Evolutionary conservation across 2,888 invertebrate species (phyloP).

Genomic region (Oscheius sp.): DNA sequence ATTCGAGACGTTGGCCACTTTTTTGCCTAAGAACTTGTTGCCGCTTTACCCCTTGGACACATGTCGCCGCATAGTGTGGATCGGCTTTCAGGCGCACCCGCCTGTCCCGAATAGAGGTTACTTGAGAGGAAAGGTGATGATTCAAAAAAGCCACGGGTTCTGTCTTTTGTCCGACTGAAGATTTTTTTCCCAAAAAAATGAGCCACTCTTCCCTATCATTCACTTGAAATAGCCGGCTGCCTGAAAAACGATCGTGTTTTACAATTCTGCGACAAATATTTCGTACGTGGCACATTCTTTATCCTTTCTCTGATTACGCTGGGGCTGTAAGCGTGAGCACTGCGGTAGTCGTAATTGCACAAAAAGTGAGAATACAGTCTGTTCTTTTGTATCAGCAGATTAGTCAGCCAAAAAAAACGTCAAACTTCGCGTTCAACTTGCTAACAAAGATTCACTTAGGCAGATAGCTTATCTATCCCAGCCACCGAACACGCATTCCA

Average conservation of each 20-base stretch:
- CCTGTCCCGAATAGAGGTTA: slow-evolving; percentile 23
- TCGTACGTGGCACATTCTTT: not conserved
- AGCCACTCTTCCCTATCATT: too few relatives aligned
- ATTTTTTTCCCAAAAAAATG: too few relatives aligned
- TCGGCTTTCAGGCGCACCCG: slow-evolving; percentile 23
- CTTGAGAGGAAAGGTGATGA: slow-evolving; percentile 1
- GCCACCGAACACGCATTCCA: slow-evolving; percentile 26
- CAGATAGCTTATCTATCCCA: slow-evolving; percentile 19
- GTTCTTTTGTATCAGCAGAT: not conserved
- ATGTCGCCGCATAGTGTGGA: slow-evolving; percentile 29
- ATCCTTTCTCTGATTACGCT: not conserved
- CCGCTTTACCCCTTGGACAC: slow-evolving; percentile 13
- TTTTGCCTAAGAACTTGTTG: slow-evolving; percentile 18
- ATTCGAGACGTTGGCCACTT: too few relatives aligned
- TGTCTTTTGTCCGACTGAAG: too few relatives aligned
- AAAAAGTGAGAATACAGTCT: not conserved
- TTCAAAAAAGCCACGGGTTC: too few relatives aligned
- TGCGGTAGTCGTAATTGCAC: not conserved
- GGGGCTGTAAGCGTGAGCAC: not conserved
- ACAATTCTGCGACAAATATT: not conserved
- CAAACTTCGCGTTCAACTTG: slow-evolving; percentile 14
- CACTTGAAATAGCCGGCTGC: too few relatives aligned
- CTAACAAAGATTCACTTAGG: not conserved
- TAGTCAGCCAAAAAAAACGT: not conserved
- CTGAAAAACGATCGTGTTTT: too few relatives aligned